Base-by-base conservation (phyloP, 2,113 vertebrate species). In the Gambusia holbrooki region DNA sequence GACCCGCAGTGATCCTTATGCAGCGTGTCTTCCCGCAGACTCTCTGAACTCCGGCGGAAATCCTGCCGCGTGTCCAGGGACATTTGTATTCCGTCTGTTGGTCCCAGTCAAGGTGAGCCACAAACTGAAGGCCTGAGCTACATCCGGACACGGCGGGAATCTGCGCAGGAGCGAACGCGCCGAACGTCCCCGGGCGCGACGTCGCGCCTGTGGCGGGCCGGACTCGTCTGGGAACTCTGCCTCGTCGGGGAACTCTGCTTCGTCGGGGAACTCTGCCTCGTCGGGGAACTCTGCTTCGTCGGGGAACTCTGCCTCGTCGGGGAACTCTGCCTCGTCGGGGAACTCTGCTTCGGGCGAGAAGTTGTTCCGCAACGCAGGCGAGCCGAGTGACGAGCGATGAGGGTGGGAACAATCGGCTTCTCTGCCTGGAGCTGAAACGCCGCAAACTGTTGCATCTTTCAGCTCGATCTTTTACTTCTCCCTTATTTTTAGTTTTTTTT, bases 331-430 rank as follows among this genome's bases (percentile, higher is more conserved):
- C 61, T 64, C 3, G 78, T 84, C 80, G 76, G 77, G 66, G 77
- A 84, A 80, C 79, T 73, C 37, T 22, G 83, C 89, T 79, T 12
- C 2, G 5, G 77, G 90, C 71, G 35, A 81, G 82, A 74, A 10
- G 71, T 62, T 25, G 79, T 68, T 84, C 71, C 62, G 25, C 51
- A 62, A 65, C 40, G 71, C 65, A 83, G 87, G 81, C 86, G 76
- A 80, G 66, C 69, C 86, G 86, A 89, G 75, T 88, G 90, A 90
- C 90, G 86, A 72, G 81, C 71, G 78, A 74, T 65, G 77, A 72
- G 79, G 75, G 14, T 65, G 79, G 69, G 45, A 48, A 48, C 45
- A 48, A 48, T 48, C 17, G 45, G 17, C 17, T 48, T 17, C 45
- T 19, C 17, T 7, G 45, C 45, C 45, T 5, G 45, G 25, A 71